Base-by-base conservation (phyloP, 35 echinoderm and acorn worm species). In the Diadema setosum region DNA sequence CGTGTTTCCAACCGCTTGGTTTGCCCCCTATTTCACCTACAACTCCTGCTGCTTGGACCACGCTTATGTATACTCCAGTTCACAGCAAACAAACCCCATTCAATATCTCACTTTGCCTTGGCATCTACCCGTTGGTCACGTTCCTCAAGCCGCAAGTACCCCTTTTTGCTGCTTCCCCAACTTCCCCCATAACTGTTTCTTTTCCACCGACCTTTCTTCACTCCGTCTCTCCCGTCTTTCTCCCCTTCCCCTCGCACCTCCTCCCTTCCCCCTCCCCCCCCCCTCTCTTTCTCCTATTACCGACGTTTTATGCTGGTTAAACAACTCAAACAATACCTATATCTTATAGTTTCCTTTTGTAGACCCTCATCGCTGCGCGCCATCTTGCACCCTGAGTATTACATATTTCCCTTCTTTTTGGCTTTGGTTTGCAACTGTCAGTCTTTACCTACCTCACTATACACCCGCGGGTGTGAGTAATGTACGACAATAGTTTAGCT, bases 291-390 rank as follows among this genome's bases (percentile, higher is more conserved):
- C 25, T n/a, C 44, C 73, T 78, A 41, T 78, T 41, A 42, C 33
- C 35, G 44, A 41, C 40, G 37, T 41, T 78, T 78, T 78, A 78
- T 78, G 73, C 34, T 78, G 35, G 73, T 78, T 78, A 26, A 78
- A 78, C 73, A 78, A 78, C 73, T 34, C 73, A 78, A 78, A 78
- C 73, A 78, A 78, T 78, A 44, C 73, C 73, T 78, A 42, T 78
- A 78, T 78, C 73, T 41, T 78, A 78, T 78, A 33, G 73, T 41
- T 78, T 78, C 44, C 73, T 78, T 41, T 78, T 78, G 39, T 78
- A 41, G 35, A 41, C 73, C 40, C 40, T 41, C 40, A 78, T 78
- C 44, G 73, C n/a, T 41, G 73, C 73, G 35, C 73, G 44, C 24
- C 44, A 25, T 41, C 73, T 24, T 23, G 36, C 73, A 78, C 73